A percentile compares a stretch with the other conserved stretches of the same genome.
These are phyloP conservation scores for Scomber colias DNA, from an alignment of 2,113 vertebrate genomes.

Conservation along the genomic window DNA sequence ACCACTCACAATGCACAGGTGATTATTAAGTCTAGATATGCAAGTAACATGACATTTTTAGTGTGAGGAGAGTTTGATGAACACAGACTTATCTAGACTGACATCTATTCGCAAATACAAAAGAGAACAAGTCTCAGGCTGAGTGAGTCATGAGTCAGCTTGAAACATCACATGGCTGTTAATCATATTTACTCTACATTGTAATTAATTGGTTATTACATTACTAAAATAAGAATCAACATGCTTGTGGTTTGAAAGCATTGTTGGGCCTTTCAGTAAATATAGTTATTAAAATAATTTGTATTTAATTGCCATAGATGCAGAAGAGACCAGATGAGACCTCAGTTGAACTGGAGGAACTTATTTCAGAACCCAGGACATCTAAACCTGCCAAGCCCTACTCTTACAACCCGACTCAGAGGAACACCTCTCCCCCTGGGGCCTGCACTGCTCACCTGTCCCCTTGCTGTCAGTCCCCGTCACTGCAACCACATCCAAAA, in stretches of 20 bases:
- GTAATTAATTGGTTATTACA: slow-evolving; percentile 11
- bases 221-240: slow-evolving; percentile 10
- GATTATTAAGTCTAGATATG: slow-evolving; percentile 15
- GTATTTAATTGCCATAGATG: slow-evolving; percentile 57
- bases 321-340: slow-evolving; percentile 91
- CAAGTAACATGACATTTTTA: not conserved
- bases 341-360: slow-evolving; percentile 87
- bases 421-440: slow-evolving; percentile 81
- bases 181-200: slow-evolving; percentile 24
- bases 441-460: slow-evolving; percentile 87
- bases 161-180: slow-evolving; percentile 41
- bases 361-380: slow-evolving; percentile 87
- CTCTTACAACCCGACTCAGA: slow-evolving; percentile 87
- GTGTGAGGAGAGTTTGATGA: slow-evolving; percentile 1
- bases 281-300: not conserved
- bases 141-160: slow-evolving; percentile 30
- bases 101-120: not conserved
- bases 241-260: not conserved
- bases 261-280: not conserved
- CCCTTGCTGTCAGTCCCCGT: slow-evolving; percentile 92
- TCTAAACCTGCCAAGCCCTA: slow-evolving; percentile 92
- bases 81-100: not conserved
- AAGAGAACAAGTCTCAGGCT: slow-evolving; percentile 12
- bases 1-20: slow-evolving; percentile 78
- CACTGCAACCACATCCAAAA: slow-evolving; percentile 85